Evolutionary conservation across 1,140 invertebrate species (phyloP), one percentile per base, ranked within the genome.

Genomic region (Sminthurinus signatus): DNA sequence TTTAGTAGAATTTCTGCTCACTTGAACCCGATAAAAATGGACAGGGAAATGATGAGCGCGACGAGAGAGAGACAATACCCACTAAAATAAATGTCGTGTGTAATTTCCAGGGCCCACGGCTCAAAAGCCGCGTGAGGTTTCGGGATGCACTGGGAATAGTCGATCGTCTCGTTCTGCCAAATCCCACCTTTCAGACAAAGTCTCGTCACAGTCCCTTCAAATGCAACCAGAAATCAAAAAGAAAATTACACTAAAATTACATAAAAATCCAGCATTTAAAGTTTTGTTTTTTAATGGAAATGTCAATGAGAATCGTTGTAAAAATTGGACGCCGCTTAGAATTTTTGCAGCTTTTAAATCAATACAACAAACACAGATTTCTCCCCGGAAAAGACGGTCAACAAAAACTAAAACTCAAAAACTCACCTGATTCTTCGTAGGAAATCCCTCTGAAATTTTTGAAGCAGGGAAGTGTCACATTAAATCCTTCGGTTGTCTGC

Each of bases 11-110:
- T 83, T 80, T n/a, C n/a, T n/a, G n/a, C n/a, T n/a, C n/a, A 91
- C 88, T 90, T 89, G 81, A 88, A 91, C 75, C 88, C 88, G 36
- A 89, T 76, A 77, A 91, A 91, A 67, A 91, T 89, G 67, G 81
- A 82, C 32, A 91, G 82, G 23, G 89, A 89, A 29, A 88, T 78
- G 14, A 83, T 77, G 15, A 91, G 79, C 0, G 86, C 86, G n/a
- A 86, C 78, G 8, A 90, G 79, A n/a, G 88, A 90, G 36, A 71
- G 52, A 28, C 66, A 68, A 27, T 71, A 71, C 2, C 70, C 70
- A 39, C 46, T 62, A 50, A 71, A 66, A 50, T 71, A 71, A 2
- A 71, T 62, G 58, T 68, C 27, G 50, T 64, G 51, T 67, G 60
- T 17, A n/a, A n/a, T 62, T 59, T 21, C 63, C 39, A 60, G 21